Base-by-base conservation (phyloP, 1,140 invertebrate genomes). In the Drosophila aff. region DNA sequence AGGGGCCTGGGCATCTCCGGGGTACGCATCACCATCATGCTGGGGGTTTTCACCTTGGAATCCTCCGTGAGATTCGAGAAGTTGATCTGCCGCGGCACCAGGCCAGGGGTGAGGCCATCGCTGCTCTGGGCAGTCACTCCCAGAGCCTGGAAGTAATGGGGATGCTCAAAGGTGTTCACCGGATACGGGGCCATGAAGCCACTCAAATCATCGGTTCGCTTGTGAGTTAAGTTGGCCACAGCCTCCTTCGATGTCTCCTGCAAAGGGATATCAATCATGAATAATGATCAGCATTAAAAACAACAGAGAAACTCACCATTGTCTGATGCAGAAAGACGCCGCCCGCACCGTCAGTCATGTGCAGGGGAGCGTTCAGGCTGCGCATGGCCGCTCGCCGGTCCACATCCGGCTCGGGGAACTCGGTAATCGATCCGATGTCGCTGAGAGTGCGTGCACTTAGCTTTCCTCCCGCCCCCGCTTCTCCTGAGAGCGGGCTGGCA, bases 401-500 rank as follows among this genome's bases (percentile, higher is more conserved):
- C 13, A 94, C 81, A 76, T 95, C 94, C 61, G 94, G 94, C 59
- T 96, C 95, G 50, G 96, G 95, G 58, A 94, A 96, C 61, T 96
- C 95, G 0, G 95, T 95, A 92, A 96, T 95, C 1, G 95, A 96
- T 4, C 96, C 92, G 57, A 96, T 96, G 72, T 96, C 96, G 80
- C 95, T 96, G 0, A 96, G 91, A 0, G 95, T 96, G 31, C 95
- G 93, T 2, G 95, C 95, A 44, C 95, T 94, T 77, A 90, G 79
- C 79, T 93, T 94, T 55, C 73, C 85, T 0, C 40, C 63, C 11
- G 50, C 46, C 10, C 40, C 63, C 11, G 50, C 46, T 13, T 16
- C 79, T 10, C 31, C 55, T 18, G 74, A 79, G 1, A 18, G 36
- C 16, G 64, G 76, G 16, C 77, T 92, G 3, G n/a, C 55, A 40